Evolutionary conservation across 1,140 invertebrate species (phyloP), one percentile per base, ranked within the genome.

Genomic region (Stenopsyche tienmushanensis): DNA sequence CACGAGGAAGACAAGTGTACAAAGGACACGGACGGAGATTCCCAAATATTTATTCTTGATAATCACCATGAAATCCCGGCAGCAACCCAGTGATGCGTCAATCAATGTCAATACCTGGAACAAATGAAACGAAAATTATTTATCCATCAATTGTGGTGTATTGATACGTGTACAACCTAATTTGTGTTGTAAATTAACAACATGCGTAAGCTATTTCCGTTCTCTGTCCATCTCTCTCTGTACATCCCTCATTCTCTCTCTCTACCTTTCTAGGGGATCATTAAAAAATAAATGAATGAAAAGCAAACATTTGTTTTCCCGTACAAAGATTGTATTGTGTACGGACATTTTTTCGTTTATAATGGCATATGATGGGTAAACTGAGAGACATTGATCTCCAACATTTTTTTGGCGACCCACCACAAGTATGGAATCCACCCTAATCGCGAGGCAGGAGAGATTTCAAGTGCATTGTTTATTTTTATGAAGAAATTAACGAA

Each of bases 231-330:
- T 58, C 10, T 39, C 8, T n/a, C 7, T 24, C 10, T 5, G 18
- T 21, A 21, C 18, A 3, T 58, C 41, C 3, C 13, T 29, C 29
- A 34, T 17, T 55, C 21, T 42, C 23, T 26, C 41, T 60, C 15
- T 26, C 29, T 7, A 7, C 29, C 29, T 34, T 34, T 34, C 13
- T 34, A 10, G 54, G 47, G 62, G n/a, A 60, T 69, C 67, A 69
- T 69, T 69, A 69, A 69, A 69, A 69, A 65, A 69, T 64, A 69
- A 69, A 66, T 69, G 67, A 69, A 69, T 69, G 67, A 63, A 69
- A 65, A 39, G 64, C 45, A 69, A 69, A 69, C 54, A 69, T 69
- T 69, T 69, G 45, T 69, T 69, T 69, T 47, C 42, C 64, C 41
- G 42, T 64, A 69, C 64, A 69, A 69, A 69, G 67, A 69, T 69